Base-by-base conservation (phyloP, 2,797 vertebrate genomes). In the Tadarida brasiliensis region DNA sequence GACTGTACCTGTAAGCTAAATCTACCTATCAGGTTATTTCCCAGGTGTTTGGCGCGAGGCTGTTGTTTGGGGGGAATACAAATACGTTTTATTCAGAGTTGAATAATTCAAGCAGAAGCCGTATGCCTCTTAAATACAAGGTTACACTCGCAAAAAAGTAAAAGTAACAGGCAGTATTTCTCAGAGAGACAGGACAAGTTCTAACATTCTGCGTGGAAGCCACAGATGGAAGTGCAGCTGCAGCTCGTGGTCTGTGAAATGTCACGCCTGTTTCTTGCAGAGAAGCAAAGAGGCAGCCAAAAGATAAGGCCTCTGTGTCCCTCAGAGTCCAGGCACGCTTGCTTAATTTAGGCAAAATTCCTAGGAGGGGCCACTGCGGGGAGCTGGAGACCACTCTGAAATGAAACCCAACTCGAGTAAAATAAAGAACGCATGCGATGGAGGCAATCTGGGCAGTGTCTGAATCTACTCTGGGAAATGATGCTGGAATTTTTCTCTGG, bases 341-440 rank as follows among this genome's bases (percentile, higher is more conserved):
- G 44, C 24, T 97, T 89, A 81, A 94, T 84, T 95, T 91, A 74
- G 82, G 93, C 94, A 97, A 91, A 97, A 90, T 98, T 97, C 24
- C 95, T 91, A 89, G 90, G 61, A 96, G 94, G 94, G 95, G 91
- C 98, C 98, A 97, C 98, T 97, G 83, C 89, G 98, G 97, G 98
- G 98, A 98, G 98, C 98, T 98, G 97, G 91, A 98, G 98, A 98
- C 96, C 96, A 97, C 94, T 95, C 28, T 12, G 97, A 90, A 96
- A 56, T 59, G 84, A 7, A 3, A 74, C 73, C 49, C 28, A 81
- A 26, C 28, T 95, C 33, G n/a, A 65, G 15, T 78, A 67, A 88
- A 95, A 89, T 0, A 33, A 94, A 97, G 67, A 20, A 1, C 76
- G 73, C 16, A 24, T 22, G 33, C 30, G 16, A 83, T 51, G 65